Evolutionary conservation across 2,888 invertebrate genomes (phyloP), one percentile per base, ranked within the genome.

Genomic region (Diplazon laetatorius): DNA sequence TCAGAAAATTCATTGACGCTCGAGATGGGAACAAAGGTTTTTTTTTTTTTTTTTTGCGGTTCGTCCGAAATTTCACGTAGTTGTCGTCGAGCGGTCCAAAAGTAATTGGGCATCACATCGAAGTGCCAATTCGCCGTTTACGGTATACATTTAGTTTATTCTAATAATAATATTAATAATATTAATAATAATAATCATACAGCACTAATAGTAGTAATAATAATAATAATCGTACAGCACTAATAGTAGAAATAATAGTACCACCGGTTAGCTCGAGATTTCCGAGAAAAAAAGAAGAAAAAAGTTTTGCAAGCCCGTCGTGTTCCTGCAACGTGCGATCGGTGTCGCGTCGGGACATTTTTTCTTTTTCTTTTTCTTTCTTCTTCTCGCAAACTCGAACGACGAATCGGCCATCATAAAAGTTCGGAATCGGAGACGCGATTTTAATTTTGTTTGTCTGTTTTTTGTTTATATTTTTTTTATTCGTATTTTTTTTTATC

Each of bases 101-200:
- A 48, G 48, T 48, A n/a, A n/a, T 44, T 22, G 30, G 30, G 30
- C 30, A 30, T 30, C 30, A 5, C 6, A 2, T 5, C 30, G 30
- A 30, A 30, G 30, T 22, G 46, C 65, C 65, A 50, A 65, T 65
- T 65, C 65, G 65, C 50, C 65, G 65, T 35, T 65, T 65, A 65
- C 65, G 65, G 50, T 65, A 52, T 65, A 65, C 65, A 65, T 65
- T 65, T 25, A 30, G 63, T 50, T 65, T 35, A 78, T 44, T 50
- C 73, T 73, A 78, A 78, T 57, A 72, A 76, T 76, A 69, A 73
- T 78, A 66, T 55, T 65, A 65, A 63, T 73, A 69, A 59, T 76
- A 63, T 5, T 30, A 30, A 63, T 73, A 78, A 78, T 57, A 72
- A 76, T 76, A 69, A 73, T 78, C 30, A 30, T 30, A 66, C 52